These are phyloP conservation scores for Catonia carolina DNA, from an alignment of 2,888 invertebrate genomes.

Conservation along the genomic window DNA sequence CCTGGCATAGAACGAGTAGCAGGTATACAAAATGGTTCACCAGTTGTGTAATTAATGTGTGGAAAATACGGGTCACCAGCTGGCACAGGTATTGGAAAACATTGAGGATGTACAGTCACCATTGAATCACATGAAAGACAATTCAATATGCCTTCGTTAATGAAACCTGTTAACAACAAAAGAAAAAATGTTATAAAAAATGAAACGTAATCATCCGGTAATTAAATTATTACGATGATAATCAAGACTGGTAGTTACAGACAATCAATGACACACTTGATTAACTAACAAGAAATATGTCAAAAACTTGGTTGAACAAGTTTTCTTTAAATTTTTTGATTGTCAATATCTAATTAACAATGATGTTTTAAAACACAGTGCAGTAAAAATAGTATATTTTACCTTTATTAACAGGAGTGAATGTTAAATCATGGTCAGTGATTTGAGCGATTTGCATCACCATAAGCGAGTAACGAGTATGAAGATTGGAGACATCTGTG, in stretches of 20 bases:
- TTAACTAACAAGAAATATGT: no score
- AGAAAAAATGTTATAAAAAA: no score
- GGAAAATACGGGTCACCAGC: conserved; percentile 48
- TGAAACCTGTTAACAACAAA: no score
- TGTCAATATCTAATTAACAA: no score
- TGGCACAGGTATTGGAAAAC: conserved; percentile 49
- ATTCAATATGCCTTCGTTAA: conserved; percentile 44
- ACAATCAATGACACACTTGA: neutral
- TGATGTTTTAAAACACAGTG: no score
- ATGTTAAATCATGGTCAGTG: conserved; percentile 50
- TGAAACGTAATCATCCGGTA: no score
- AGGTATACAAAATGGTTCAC: conserved; percentile 46
- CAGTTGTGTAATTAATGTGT: conserved; percentile 41
- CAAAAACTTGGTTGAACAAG: no score
- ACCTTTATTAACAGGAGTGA: conserved; percentile 48
- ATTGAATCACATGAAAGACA: conserved; percentile 47
- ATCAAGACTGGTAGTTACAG: no score
- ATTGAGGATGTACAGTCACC: conserved; percentile 47
- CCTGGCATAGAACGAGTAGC: conserved; percentile 46
- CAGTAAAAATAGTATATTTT: no score
- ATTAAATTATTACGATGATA: no score
- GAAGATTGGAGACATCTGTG: conserved; percentile 43
- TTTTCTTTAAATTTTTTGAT: no score
- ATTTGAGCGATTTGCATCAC: conserved; percentile 53
- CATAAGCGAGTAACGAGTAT: conserved; percentile 46